Conservation (phyloP, 2,888 invertebrate genomes). For the Tryphoninae sp. region DNA sequence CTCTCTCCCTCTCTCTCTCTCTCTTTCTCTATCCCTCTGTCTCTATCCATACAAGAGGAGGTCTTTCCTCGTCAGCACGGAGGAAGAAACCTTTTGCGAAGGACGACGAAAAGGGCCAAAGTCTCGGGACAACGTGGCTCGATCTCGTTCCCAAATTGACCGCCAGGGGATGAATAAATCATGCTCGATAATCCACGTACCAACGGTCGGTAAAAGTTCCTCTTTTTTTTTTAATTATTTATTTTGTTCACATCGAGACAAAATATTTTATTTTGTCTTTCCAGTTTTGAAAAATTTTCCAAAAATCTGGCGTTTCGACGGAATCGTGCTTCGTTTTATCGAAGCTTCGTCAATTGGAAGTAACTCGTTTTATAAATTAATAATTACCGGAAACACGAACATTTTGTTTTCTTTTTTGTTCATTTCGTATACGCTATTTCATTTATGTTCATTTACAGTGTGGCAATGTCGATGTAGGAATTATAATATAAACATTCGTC, state of each 20-base stretch:
- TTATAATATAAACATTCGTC: constrained; percentile 74
- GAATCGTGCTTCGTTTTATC: too few species aligned
- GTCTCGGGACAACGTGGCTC: constrained; percentile 23
- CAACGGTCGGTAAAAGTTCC: too few species aligned
- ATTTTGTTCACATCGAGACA: not conserved
- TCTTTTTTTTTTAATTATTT: too few species aligned
- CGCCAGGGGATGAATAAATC: constrained; percentile 4
- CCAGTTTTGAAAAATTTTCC: not conserved
- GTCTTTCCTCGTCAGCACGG: constrained; percentile 29
- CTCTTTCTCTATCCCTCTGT: not conserved
- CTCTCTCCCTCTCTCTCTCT: not conserved
- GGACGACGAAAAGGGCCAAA: constrained; percentile 34
- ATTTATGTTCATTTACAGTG: not conserved
- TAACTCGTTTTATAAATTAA: too few species aligned
- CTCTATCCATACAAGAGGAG: not conserved
- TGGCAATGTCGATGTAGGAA: not conserved
- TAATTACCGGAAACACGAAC: too few species aligned
- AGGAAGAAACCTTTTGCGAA: constrained; percentile 29
- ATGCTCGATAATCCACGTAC: too few species aligned
- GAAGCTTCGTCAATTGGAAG: too few species aligned
- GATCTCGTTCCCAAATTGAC: constrained; percentile 1
- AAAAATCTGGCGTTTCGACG: too few species aligned
- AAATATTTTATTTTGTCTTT: not conserved
- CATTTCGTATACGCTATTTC: not conserved
- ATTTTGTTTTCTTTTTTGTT: too few species aligned